Percentiles rank a stretch among this genome's conserved stretches.
These are phyloP conservation scores for Trachelus tabidus DNA, from an alignment of 2,888 invertebrate species.

Conservation along the genomic window DNA sequence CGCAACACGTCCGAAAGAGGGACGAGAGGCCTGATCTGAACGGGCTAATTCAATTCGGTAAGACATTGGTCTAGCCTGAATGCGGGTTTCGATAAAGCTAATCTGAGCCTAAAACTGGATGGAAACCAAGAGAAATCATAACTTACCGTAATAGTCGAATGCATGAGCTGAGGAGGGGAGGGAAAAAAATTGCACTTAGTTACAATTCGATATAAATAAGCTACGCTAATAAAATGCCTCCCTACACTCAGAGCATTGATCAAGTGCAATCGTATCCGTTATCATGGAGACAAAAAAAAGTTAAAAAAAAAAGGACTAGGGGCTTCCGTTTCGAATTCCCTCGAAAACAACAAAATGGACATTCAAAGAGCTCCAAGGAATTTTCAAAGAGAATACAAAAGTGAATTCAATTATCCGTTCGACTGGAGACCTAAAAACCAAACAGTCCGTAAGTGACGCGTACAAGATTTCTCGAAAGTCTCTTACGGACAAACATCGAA, in stretches of 20 bases:
- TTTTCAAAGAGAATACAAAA: background rate
- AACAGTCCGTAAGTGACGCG: background rate
- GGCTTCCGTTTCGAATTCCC: background rate
- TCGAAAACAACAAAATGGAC: background rate
- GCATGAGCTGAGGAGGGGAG: constrained; percentile 82
- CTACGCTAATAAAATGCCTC: constrained; percentile 46
- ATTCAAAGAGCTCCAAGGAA: background rate
- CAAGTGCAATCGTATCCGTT: background rate
- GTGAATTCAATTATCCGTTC: background rate
- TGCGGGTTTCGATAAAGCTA: background rate
- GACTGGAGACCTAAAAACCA: background rate
- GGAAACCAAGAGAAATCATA: constrained; percentile 76
- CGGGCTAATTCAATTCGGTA: background rate
- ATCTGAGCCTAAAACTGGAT: constrained; percentile 24
- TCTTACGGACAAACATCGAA: background rate
- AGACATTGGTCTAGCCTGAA: background rate
- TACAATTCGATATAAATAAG: constrained; percentile 51
- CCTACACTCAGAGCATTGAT: constrained; percentile 49
- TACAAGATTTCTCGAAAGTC: background rate
- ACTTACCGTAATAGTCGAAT: constrained; percentile 99
- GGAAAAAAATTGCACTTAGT: constrained; percentile 64
- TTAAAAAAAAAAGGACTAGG: background rate
- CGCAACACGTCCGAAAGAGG: no score
- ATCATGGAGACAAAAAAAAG: background rate
- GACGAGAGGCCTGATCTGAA: background rate